Evolutionary conservation across 2,797 vertebrate species (phyloP).

Genomic region (Menidia menidia): DNA sequence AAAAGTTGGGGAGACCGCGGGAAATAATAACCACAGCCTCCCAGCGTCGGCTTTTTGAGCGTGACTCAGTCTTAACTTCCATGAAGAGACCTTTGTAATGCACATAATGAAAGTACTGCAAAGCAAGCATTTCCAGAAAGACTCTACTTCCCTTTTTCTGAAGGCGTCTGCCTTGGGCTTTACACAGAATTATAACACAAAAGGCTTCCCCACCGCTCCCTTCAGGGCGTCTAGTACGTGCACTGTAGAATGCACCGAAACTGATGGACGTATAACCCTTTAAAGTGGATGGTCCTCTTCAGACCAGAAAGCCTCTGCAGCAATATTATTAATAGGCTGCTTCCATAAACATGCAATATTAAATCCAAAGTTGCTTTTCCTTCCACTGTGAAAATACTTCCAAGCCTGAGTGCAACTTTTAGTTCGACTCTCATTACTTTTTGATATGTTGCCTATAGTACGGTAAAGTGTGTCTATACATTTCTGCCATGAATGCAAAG

Average conservation of each 20-base stretch:
- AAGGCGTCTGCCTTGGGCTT: constrained; percentile 19
- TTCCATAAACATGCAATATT: constrained; percentile 79
- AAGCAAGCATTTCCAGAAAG: constrained; percentile 29
- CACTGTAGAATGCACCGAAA: constrained; percentile 35
- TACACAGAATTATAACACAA: constrained; percentile 37
- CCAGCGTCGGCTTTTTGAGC: constrained; percentile 80
- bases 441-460: constrained; percentile 61
- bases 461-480: constrained; percentile 40
- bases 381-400: constrained; percentile 77
- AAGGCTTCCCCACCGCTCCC: constrained; percentile 26
- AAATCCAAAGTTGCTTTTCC: constrained; percentile 80
- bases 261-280: constrained; percentile 67
- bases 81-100: constrained; percentile 27
- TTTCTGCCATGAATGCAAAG: constrained; percentile 61
- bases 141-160: constrained; percentile 9
- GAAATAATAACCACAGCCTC: constrained; percentile 76
- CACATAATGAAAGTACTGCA: constrained; percentile 18
- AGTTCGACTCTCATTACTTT: constrained; percentile 44
- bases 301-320: constrained; percentile 67
- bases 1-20: constrained; percentile 63
- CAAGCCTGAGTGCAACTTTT: constrained; percentile 53
- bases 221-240: constrained; percentile 8
- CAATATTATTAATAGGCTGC: constrained; percentile 69
- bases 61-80: constrained; percentile 44
- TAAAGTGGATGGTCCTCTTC: constrained; percentile 53